These are phyloP conservation scores for Drosophila merina DNA, from an alignment of 2,888 invertebrate species.

Conservation along the genomic window DNA sequence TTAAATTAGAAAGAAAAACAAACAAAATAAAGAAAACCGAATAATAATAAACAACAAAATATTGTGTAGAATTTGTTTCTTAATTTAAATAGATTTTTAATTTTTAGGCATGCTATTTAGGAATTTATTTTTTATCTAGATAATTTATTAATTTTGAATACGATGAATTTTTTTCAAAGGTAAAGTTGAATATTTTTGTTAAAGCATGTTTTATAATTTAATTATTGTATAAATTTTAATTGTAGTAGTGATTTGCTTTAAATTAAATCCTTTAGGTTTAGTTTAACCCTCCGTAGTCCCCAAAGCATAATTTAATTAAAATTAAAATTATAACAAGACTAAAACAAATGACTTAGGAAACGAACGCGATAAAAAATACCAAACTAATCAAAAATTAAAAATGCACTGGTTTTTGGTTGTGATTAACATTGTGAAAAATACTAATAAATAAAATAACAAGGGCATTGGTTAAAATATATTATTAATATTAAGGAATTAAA, in stretches of 20 bases:
- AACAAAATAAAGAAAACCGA: constrained; percentile 56
- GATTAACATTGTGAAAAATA: constrained; percentile 17
- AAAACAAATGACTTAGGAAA: neutral
- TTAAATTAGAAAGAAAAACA: constrained; percentile 55
- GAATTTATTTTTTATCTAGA: neutral
- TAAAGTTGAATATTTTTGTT: constrained; percentile 26
- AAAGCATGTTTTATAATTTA: constrained; percentile 20
- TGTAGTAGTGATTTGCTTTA: neutral
- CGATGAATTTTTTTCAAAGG: constrained; percentile 42
- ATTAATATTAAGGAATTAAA: too few relatives aligned
- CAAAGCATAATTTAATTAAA: neutral
- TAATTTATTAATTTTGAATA: constrained; percentile 5
- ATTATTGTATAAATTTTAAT: neutral
- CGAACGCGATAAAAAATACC: constrained; percentile 14
- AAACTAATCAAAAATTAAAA: neutral
- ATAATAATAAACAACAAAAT: constrained; percentile 45
- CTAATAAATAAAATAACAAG: neutral
- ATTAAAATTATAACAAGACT: constrained; percentile 7
- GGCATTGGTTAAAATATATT: neutral
- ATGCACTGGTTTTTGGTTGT: constrained; percentile 51
- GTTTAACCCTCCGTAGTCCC: constrained; percentile 4
- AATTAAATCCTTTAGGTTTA: constrained; percentile 8
- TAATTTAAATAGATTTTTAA: constrained; percentile 37
- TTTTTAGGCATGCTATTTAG: constrained; percentile 19
- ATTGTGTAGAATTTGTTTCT: constrained; percentile 17